phyloP scores from a whole-genome alignment of 1,140 invertebrate genomes.

The Tachypleus tridentatus region DNA sequence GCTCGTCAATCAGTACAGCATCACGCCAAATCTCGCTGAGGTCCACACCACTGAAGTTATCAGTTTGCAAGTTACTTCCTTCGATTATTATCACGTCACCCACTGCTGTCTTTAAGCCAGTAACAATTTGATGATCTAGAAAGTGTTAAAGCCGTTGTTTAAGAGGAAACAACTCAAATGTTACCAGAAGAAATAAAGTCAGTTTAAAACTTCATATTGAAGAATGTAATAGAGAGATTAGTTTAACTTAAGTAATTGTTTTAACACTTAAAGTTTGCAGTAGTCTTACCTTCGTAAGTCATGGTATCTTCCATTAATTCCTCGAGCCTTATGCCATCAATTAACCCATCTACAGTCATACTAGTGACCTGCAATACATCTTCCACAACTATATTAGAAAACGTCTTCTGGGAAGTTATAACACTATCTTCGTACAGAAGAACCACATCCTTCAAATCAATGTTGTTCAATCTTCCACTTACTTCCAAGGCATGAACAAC shows the following conservation, averaged over 20 bases:
- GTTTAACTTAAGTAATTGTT: too few species aligned
- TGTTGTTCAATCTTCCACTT: not conserved
- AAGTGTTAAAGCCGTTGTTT: not conserved
- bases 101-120: constrained; percentile 9
- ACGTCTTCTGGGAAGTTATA: not conserved
- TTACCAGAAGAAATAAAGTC: not conserved
- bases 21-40: constrained; percentile 14
- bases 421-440: not conserved
- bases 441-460: not conserved
- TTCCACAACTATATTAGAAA: not conserved
- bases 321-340: constrained; percentile 15
- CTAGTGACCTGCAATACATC: not conserved
- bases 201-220: too few species aligned
- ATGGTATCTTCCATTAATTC: constrained; percentile 11
- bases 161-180: not conserved
- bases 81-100: constrained; percentile 4
- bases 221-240: too few species aligned
- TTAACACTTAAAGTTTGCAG: too few species aligned
- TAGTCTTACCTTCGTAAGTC: constrained; percentile 9
- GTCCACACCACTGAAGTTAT: constrained; percentile 15
- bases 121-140: constrained; percentile 11
- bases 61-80: constrained; percentile 5
- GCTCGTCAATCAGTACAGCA: constrained; percentile 12
- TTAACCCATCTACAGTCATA: constrained; percentile 3
- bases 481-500: constrained; percentile 5